Conservation (phyloP, 2,113 vertebrate species). For the Tragelaphus strepsiceros region DNA sequence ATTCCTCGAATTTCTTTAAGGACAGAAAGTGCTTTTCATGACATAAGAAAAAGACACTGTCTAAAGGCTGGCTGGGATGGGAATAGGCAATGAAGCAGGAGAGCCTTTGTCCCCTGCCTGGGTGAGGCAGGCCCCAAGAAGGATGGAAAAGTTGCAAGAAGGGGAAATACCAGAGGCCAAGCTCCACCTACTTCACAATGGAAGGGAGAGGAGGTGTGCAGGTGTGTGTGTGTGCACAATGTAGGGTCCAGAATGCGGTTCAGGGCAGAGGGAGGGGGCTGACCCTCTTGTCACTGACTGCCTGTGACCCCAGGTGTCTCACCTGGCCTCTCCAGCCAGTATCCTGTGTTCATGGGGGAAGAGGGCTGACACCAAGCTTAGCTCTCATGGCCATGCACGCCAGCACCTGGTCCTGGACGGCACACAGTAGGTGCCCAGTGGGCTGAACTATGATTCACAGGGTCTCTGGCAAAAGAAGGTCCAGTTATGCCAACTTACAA, state of each 20-base stretch:
- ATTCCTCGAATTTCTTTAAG: neutral
- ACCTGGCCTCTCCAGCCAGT: neutral
- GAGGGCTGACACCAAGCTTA: neutral
- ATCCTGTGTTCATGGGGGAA: neutral
- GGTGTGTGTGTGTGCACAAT: too few relatives aligned
- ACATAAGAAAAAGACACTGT: neutral
- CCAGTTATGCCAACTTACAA: neutral
- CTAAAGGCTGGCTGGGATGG: neutral
- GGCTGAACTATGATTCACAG: neutral
- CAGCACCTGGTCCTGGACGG: neutral
- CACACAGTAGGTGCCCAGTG: too few relatives aligned
- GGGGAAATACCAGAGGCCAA: neutral
- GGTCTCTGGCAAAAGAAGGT: neutral
- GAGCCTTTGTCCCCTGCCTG: neutral
- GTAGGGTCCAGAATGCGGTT: neutral
- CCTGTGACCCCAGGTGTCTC: neutral
- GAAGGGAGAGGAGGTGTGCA: too few relatives aligned
- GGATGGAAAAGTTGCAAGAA: neutral
- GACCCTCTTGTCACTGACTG: neutral
- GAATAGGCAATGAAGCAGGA: neutral
- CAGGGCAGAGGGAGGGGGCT: neutral
- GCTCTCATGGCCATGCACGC: fast-evolving
- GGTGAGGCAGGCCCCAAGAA: neutral
- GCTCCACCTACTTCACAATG: fast-evolving
- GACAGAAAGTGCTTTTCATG: neutral